These are phyloP conservation scores for Oryctes rhinoceros DNA, from an alignment of 1,140 invertebrate species.

Conservation along the genomic window DNA sequence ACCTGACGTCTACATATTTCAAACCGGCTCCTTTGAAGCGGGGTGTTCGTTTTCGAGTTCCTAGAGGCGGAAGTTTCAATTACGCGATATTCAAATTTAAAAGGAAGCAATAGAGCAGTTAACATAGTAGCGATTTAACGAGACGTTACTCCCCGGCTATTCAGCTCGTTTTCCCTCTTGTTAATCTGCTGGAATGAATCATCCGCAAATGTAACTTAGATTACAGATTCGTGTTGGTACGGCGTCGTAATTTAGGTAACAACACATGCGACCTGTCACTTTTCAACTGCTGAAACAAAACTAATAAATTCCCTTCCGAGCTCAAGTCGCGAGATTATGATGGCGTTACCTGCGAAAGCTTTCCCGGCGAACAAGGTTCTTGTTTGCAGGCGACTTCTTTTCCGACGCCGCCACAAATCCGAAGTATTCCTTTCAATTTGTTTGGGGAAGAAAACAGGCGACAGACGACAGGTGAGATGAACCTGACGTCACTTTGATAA, in stretches of 20 bases:
- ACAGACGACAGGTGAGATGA: neutral
- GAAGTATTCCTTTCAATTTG: conserved; percentile 1
- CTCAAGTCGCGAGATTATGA: neutral
- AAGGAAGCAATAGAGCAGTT: neutral
- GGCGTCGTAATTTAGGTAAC: neutral
- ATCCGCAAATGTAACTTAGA: neutral
- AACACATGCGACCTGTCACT: conserved; percentile 8
- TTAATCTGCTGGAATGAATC: neutral
- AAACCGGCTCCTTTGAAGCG: too few species aligned
- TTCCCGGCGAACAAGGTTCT: neutral
- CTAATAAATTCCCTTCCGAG: neutral
- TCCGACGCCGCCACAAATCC: neutral
- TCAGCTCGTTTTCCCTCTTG: neutral
- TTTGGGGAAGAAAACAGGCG: neutral
- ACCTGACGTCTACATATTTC: too few species aligned
- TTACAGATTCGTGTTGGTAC: neutral
- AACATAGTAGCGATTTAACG: neutral
- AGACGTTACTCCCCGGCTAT: neutral
- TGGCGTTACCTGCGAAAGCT: neutral
- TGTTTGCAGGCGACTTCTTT: neutral
- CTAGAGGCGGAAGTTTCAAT: too few species aligned
- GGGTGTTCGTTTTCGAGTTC: too few species aligned
- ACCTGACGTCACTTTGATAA: neutral
- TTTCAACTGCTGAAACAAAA: neutral
- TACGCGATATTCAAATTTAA: neutral